These are phyloP conservation scores for Condylura cristata DNA, from an alignment of 2,113 vertebrate species.

Conservation along the genomic window DNA sequence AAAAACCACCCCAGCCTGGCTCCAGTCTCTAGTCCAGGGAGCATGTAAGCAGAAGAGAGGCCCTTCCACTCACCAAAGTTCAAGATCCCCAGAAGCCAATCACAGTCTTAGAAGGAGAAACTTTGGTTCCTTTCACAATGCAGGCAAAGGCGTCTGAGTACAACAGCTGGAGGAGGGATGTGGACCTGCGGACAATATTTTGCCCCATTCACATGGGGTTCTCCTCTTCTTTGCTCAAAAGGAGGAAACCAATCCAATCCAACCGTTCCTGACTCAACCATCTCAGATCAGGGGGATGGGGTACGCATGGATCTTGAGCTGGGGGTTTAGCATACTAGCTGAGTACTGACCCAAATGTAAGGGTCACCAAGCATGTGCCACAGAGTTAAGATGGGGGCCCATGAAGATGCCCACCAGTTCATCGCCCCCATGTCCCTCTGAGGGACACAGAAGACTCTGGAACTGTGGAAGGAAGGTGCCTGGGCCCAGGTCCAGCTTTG, in stretches of 20 bases:
- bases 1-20: not conserved
- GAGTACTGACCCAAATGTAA: not conserved
- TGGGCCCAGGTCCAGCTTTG: not conserved
- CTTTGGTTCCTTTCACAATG: constrained; percentile 83
- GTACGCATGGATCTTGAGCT: not conserved
- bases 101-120: constrained; percentile 51
- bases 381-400: not conserved
- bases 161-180: constrained; percentile 30
- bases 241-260: not conserved
- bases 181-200: not conserved
- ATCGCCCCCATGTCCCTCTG: not conserved
- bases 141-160: constrained; percentile 68
- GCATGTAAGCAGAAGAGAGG: constrained; percentile 42
- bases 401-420: not conserved
- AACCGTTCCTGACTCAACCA: not conserved
- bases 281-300: not conserved
- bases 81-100: constrained; percentile 56
- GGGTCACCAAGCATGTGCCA: not conserved
- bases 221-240: not conserved
- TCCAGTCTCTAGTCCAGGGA: not conserved
- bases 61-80: constrained; percentile 65
- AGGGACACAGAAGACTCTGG: not conserved
- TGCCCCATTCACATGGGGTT: not conserved
- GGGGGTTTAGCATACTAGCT: not conserved
- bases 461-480: not conserved